These are phyloP conservation scores for Agrotis segetum DNA, from an alignment of 2,888 invertebrate species.

Conservation along the genomic window DNA sequence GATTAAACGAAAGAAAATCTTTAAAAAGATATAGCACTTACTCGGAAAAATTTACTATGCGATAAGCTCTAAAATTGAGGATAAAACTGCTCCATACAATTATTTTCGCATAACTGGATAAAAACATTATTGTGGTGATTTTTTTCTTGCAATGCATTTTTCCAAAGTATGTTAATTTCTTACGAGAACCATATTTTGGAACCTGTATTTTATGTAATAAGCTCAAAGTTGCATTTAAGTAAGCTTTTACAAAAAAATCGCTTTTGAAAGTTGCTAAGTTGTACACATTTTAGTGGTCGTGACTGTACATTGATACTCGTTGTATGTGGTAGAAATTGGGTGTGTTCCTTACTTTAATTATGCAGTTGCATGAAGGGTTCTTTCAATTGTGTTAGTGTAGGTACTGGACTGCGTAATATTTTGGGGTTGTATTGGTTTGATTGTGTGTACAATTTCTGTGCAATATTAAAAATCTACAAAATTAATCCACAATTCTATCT, in stretches of 20 bases:
- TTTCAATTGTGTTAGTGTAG: background rate
- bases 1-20: background rate
- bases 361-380: conserved; percentile 42
- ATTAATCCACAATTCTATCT: no score
- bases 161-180: background rate
- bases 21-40: background rate
- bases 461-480: background rate
- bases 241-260: background rate
- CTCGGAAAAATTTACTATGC: background rate
- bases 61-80: no score
- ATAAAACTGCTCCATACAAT: background rate
- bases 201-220: no score
- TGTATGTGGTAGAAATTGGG: conserved; percentile 29
- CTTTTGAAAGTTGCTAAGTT: background rate
- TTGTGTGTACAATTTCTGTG: background rate
- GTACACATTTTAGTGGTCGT: background rate
- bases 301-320: conserved; percentile 3
- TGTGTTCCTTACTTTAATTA: conserved; percentile 48
- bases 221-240: background rate
- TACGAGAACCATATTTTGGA: background rate
- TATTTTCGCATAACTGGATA: background rate
- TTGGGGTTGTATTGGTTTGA: background rate
- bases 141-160: background rate
- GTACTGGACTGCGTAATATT: background rate
- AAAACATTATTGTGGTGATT: background rate